Base-by-base conservation (phyloP, 2,888 invertebrate genomes). In the Macrophya annulata region DNA sequence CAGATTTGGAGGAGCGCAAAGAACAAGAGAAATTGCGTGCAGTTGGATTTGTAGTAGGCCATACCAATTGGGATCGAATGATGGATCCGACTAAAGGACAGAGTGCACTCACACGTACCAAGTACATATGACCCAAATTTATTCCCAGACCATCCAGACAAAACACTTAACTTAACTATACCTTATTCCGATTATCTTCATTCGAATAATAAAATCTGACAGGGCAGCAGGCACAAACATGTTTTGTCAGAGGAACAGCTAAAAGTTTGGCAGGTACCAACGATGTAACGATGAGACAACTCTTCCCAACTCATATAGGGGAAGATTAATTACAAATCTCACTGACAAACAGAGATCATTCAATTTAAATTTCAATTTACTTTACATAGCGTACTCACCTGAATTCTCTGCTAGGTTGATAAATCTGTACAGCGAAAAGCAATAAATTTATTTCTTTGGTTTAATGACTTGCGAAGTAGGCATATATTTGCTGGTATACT, bases 11-110 rank as follows among this genome's bases (percentile, higher is more conserved):
- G 95, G 99, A 99, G 94, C 95, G 97, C 92, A 97, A 97, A 90
- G 95, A 97, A 91, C 98, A 98, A 94, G 97, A 97, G 93, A 97
- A 98, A 94, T 97, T 98, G 96, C 96, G 98, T 83, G 98, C 98
- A 43, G 97, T 99, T 87, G 99, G 99, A 37, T 99, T 99, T 94
- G 98, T 99, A 83, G 98, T 99, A 86, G 99, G 99, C 0, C 98
- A 98, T 92, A 99, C 99, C 0, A 98, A 99, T 93, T 99, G 99
- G 99, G 96, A 97, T 87, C 95, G 98, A 88, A 98, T 99, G 97
- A 98, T 98, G 94, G 99, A 99, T 94, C 98, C 98, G 3, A 96
- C 97, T 43, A 96, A 96, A 93, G 99, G 98, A 5, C 96, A 97
- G 90, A 96, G 97, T 90, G 99, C 98, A 17, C 96, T 99, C 79